These are phyloP conservation scores for Baryphthengus martii DNA, from an alignment of 2,113 vertebrate species.

Conservation along the genomic window DNA sequence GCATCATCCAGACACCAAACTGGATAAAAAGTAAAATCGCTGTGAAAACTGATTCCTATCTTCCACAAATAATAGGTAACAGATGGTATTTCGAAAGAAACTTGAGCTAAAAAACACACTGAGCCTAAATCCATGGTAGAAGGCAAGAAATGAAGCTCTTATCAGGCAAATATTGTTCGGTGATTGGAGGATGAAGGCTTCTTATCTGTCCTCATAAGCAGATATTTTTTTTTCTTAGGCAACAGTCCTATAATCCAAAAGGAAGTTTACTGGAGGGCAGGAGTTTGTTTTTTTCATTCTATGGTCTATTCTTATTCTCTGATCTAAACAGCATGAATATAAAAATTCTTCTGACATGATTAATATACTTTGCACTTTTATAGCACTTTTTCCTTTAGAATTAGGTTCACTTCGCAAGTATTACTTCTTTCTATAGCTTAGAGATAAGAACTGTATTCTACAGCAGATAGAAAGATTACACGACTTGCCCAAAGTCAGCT, in stretches of 20 bases:
- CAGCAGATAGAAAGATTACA: neutral
- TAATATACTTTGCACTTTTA: constrained; percentile 55
- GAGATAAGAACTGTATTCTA: neutral
- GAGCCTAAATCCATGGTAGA: neutral
- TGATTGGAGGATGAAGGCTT: neutral
- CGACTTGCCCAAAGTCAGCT: constrained; percentile 28
- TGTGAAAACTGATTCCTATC: neutral
- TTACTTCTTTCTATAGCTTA: neutral
- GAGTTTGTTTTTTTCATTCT: neutral
- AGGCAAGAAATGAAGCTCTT: neutral
- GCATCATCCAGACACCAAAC: neutral
- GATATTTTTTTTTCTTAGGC: neutral
- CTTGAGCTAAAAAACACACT: neutral
- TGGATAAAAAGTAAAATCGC: neutral
- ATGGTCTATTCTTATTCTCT: neutral
- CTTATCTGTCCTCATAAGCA: neutral
- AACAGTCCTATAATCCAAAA: neutral
- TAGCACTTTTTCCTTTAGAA: constrained; percentile 37
- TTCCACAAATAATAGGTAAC: neutral
- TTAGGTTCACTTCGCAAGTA: neutral
- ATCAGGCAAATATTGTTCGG: neutral
- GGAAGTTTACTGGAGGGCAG: neutral
- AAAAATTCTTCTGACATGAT: neutral
- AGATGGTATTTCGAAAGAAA: neutral
- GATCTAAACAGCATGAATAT: neutral